Conservation (phyloP, 2,113 vertebrate genomes). For the Ageneiosus marmoratus region DNA sequence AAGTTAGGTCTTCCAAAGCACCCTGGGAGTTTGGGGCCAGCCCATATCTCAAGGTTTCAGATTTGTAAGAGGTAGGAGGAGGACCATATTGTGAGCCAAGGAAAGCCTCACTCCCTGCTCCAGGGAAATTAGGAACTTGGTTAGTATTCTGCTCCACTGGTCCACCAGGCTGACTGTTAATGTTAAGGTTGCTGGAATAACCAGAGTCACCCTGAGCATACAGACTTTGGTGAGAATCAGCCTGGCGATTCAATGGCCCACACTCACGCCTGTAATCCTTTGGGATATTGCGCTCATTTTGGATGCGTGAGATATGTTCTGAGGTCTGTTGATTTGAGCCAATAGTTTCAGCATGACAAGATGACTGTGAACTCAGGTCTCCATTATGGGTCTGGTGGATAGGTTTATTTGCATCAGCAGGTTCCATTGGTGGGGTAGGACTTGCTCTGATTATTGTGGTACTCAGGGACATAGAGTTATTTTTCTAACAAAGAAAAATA, state of each 20-base stretch:
- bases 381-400: constrained; percentile 21
- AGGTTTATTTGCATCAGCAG: constrained; percentile 30
- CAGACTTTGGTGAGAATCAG: constrained; percentile 50
- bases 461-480: constrained; percentile 78
- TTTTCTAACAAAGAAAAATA: constrained; percentile 68
- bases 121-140: constrained; percentile 51
- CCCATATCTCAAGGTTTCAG: constrained; percentile 60
- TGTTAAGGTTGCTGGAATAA: constrained; percentile 73
- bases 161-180: constrained; percentile 61
- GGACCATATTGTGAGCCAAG: constrained; percentile 51
- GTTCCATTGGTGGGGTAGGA: constrained; percentile 75
- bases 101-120: constrained; percentile 32
- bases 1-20: constrained; percentile 55
- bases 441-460: constrained; percentile 88
- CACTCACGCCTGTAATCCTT: constrained; percentile 38
- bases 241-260: constrained; percentile 41
- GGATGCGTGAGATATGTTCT: constrained; percentile 58
- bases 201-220: constrained; percentile 69
- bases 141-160: constrained; percentile 53
- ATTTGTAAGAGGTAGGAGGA: constrained; percentile 59
- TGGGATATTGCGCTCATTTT: constrained; percentile 60
- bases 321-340: constrained; percentile 36
- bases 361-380: constrained; percentile 48
- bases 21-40: constrained; percentile 54
- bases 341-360: constrained; percentile 4